Conservation (phyloP, 2,888 invertebrate species). For the Siphlonurus alternatus region DNA sequence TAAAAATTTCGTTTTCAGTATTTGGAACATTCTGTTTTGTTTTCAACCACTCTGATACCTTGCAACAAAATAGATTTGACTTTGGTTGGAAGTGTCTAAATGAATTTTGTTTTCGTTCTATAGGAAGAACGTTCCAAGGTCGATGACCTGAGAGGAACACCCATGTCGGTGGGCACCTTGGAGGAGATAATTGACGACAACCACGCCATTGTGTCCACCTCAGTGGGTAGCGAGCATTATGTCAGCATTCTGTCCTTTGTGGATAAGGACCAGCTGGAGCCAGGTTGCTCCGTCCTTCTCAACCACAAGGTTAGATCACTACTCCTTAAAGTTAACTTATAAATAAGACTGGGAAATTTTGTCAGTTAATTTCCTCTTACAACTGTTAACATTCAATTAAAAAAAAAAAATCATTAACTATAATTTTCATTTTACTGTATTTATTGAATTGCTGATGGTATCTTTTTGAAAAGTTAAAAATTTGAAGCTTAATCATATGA, state of each 20-base stretch:
- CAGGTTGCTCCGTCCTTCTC: constrained; percentile 92
- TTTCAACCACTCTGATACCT: too few relatives aligned
- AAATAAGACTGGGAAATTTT: neutral
- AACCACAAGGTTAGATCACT: constrained; percentile 68
- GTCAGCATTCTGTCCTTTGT: constrained; percentile 98
- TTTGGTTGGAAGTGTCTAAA: too few relatives aligned
- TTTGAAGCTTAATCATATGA: too few relatives aligned
- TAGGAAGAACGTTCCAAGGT: constrained; percentile 92
- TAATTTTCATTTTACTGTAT: too few relatives aligned
- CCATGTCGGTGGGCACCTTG: constrained; percentile 98
- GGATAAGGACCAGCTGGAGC: constrained; percentile 97
- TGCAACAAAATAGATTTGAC: too few relatives aligned
- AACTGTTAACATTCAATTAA: too few relatives aligned
- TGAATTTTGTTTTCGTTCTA: constrained; percentile 12
- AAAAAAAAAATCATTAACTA: too few relatives aligned
- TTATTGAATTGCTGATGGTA: too few relatives aligned
- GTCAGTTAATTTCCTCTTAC: too few relatives aligned
- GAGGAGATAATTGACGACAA: constrained; percentile 99
- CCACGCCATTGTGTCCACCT: constrained; percentile 98
- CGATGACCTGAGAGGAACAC: constrained; percentile 95
- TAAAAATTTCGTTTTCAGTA: too few relatives aligned
- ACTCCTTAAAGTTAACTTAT: neutral
- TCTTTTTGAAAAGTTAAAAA: too few relatives aligned
- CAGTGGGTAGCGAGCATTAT: constrained; percentile 98
- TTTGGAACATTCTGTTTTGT: too few relatives aligned